Conservation (phyloP, 2,888 invertebrate genomes). For the Chirona hameri region DNA sequence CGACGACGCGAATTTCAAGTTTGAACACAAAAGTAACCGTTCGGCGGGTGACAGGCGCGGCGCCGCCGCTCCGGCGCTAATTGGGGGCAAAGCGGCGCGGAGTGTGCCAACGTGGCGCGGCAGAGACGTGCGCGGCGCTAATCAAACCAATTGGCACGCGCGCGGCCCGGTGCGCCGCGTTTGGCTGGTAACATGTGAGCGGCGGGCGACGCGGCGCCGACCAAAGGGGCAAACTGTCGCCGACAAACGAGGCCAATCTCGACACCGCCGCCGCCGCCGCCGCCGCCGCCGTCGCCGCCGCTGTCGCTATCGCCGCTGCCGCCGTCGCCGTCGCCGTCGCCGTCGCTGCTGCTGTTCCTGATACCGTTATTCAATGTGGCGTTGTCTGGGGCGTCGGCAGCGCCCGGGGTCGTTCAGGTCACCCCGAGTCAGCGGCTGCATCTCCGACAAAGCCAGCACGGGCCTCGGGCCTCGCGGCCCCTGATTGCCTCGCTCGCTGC, state of each 20-base stretch:
- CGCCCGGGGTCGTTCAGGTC: not conserved
- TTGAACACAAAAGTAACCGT: slow-evolving; percentile 10
- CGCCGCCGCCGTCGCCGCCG: not conserved
- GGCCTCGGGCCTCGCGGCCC: not conserved
- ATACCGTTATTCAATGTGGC: not conserved
- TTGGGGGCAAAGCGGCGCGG: not conserved
- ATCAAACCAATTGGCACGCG: slow-evolving; percentile 25
- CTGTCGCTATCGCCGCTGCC: not conserved
- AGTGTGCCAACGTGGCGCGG: not conserved
- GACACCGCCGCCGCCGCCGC: not conserved
- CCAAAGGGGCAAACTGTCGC: slow-evolving; percentile 3
- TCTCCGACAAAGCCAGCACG: not conserved
- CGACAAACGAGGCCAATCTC: slow-evolving; percentile 6
- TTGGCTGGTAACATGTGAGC: not conserved
- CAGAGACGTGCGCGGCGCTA: not conserved
- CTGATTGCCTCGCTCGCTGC: not conserved
- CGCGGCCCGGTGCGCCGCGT: not conserved
- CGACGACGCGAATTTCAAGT: not conserved
- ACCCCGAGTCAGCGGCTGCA: not conserved
- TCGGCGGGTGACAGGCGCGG: not conserved
- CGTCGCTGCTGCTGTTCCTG: too few relatives aligned
- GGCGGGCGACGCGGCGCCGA: not conserved
- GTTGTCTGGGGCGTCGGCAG: not conserved
- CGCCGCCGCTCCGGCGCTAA: not conserved
- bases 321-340: not conserved